These are phyloP conservation scores for Zaprionus lachaisei DNA, from an alignment of 1,140 invertebrate genomes.

Conservation along the genomic window DNA sequence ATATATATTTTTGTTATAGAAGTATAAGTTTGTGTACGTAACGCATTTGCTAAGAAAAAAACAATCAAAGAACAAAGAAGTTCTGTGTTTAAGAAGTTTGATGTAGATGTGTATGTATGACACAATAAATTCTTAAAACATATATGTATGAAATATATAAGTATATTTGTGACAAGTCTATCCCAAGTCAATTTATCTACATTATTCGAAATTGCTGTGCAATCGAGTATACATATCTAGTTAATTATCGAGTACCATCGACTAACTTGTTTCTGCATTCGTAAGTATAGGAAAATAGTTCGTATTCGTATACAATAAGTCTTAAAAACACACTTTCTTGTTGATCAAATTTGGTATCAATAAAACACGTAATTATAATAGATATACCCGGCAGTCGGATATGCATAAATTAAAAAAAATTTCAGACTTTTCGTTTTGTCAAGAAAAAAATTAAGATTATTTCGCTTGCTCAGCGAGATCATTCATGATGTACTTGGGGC, in stretches of 20 bases:
- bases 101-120: constrained; percentile 29
- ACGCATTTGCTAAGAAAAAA: constrained; percentile 43
- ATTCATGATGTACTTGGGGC: neutral
- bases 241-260: constrained; percentile 13
- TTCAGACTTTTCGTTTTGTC: constrained; percentile 60
- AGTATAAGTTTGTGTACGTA: constrained; percentile 24
- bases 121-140: constrained; percentile 27
- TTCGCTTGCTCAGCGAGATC: constrained; percentile 16
- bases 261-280: constrained; percentile 1
- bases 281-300: neutral
- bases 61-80: constrained; percentile 16
- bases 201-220: constrained; percentile 22
- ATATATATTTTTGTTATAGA: neutral
- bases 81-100: neutral
- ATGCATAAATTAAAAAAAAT: constrained; percentile 44
- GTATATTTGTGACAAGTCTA: constrained; percentile 23
- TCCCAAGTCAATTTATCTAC: constrained; percentile 8
- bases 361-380: constrained; percentile 40
- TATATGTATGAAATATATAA: constrained; percentile 21
- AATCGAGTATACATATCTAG: constrained; percentile 27
- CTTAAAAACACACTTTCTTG: constrained; percentile 30
- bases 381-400: constrained; percentile 32
- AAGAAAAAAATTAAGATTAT: constrained; percentile 33
- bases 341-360: constrained; percentile 70
- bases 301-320: constrained; percentile 36